Evolutionary conservation across 2,113 vertebrate species (phyloP).

Genomic region (Motacilla alba): DNA sequence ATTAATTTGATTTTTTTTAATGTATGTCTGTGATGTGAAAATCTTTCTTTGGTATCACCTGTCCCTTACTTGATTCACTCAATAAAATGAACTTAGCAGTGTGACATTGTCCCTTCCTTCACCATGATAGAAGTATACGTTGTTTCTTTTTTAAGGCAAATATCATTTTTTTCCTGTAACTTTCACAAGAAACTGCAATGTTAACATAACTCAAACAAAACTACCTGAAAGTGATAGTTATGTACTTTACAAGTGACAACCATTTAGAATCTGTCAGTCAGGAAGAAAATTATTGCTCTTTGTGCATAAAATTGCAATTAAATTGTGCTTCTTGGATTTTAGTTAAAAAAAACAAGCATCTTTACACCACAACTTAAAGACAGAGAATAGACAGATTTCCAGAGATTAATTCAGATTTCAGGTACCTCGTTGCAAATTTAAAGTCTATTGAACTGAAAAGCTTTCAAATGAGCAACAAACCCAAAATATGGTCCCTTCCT

Average conservation of each 20-base stretch:
- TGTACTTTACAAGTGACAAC: slow-evolving; percentile 55
- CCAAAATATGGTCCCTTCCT: background rate
- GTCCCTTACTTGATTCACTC: background rate
- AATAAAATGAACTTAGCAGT: background rate
- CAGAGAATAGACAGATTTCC: background rate
- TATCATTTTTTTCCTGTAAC: background rate
- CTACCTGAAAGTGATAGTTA: slow-evolving; percentile 61
- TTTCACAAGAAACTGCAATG: slow-evolving; percentile 8
- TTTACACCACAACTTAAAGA: slow-evolving; percentile 18
- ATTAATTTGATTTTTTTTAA: background rate
- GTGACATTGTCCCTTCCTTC: background rate
- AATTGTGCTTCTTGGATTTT: slow-evolving; percentile 45
- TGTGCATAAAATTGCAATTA: slow-evolving; percentile 58
- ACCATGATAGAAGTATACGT: background rate
- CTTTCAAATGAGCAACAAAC: background rate
- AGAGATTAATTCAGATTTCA: slow-evolving; percentile 7
- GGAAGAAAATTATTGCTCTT: slow-evolving; percentile 54
- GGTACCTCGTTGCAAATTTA: background rate
- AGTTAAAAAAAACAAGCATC: slow-evolving; percentile 21
- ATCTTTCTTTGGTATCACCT: background rate
- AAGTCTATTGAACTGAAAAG: background rate
- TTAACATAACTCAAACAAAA: slow-evolving; percentile 40
- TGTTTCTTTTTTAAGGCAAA: background rate
- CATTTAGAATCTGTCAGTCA: slow-evolving; percentile 59
- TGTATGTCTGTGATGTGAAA: background rate